Evolutionary conservation across 1,140 invertebrate species (phyloP), one percentile per base, ranked within the genome.

Genomic region (Lordiphosa clarofinis): DNA sequence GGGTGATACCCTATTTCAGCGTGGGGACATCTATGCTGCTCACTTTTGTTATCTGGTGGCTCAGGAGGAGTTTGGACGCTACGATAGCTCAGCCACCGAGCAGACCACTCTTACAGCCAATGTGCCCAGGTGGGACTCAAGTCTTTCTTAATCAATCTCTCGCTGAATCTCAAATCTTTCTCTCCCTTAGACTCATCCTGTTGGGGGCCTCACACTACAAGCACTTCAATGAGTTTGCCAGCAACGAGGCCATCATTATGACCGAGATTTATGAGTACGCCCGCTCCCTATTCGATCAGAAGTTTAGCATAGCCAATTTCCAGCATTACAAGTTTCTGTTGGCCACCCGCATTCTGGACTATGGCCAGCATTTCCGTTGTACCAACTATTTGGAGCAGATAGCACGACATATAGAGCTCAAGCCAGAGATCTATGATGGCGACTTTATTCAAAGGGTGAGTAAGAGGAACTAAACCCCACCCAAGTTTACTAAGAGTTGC

Each of bases 201-300:
- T 91, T 98, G 55, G 95, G 96, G 42, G 92, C 94, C 1, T 93
- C 94, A 76, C 89, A 91, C 54, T 90, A 92, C 21, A 91, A 91
- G 64, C 75, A 91, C 4, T 93, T 93, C 63, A 78, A 89, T n/a
- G 91, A 93, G 65, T 95, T 97, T 89, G 93, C 94, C 8, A 93
- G 92, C 31, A 94, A 94, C 78, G 93, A 95, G 87, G 95, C 96
- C 4, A 94, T 98, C 46, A 96, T 98, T 90, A 94, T 97, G 86
- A 98, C 97, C 0, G 96, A 98, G 90, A 94, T 98, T 48, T 98
- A 97, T 88, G 97, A 98, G 89, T 99, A 97, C 89, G 97, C 96
- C 0, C 92, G 94, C 42, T 94, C 94, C 62, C 91, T 98, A 28
- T 94, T 93, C 61, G 94, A 95, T 74, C 91, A 93, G n/a, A 90